Evolutionary conservation across 2,113 vertebrate genomes (phyloP).

Genomic region (Galeopterus variegatus): DNA sequence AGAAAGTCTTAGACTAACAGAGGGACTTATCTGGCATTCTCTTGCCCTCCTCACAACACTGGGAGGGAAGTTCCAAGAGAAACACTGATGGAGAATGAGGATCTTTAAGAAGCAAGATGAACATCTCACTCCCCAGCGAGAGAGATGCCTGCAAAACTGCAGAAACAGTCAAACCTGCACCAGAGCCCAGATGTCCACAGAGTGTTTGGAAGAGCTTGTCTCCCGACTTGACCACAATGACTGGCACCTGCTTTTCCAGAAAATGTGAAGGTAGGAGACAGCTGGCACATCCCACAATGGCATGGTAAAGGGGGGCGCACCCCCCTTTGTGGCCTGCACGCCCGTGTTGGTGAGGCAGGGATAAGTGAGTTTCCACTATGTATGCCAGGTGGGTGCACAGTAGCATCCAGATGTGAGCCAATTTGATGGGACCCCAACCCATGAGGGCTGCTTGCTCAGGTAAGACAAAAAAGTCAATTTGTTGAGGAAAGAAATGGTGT

Average conservation of each 20-base stretch:
- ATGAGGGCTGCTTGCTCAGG: neutral
- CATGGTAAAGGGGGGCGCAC: neutral
- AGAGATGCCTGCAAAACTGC: neutral
- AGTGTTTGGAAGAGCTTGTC: no score
- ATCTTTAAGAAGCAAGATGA: neutral
- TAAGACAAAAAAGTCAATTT: neutral
- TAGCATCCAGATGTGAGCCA: neutral
- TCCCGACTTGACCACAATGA: neutral
- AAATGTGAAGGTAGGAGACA: neutral
- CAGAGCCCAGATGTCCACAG: neutral
- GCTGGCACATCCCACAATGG: neutral
- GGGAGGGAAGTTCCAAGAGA: neutral
- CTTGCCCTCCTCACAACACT: neutral
- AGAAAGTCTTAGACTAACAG: neutral
- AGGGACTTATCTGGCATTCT: neutral
- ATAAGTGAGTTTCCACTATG: no score
- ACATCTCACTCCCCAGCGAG: neutral
- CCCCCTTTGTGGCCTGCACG: neutral
- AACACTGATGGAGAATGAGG: neutral
- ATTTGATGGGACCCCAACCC: neutral
- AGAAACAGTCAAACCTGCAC: neutral
- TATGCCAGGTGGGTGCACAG: accelerated
- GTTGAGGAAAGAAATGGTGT: neutral
- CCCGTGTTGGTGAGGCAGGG: neutral
- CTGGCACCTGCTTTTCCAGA: neutral